Evolutionary conservation across 2,113 vertebrate species (phyloP).

Genomic region (Labeo catla): DNA sequence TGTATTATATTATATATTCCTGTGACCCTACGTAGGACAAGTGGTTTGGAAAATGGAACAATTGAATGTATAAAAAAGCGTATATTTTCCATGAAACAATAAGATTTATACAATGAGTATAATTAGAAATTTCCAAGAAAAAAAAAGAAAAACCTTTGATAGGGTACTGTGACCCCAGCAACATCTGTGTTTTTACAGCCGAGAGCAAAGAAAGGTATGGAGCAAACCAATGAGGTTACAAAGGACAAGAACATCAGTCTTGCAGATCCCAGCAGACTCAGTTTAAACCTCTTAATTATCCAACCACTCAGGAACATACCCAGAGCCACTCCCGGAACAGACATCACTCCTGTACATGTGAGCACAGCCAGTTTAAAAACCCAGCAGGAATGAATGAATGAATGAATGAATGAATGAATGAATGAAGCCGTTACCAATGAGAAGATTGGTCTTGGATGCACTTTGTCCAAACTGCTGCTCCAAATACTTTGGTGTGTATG

Average conservation of each 20-base stretch:
- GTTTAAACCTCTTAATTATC: constrained; percentile 92
- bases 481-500: constrained; percentile 88
- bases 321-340: constrained; percentile 85
- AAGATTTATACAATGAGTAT: neutral
- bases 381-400: neutral
- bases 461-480: constrained; percentile 90
- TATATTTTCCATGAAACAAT: neutral
- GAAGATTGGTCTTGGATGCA: constrained; percentile 83
- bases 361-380: neutral
- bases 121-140: no score
- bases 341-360: constrained; percentile 81
- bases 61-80: neutral
- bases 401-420: no score
- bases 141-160: constrained; percentile 77
- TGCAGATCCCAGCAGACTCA: constrained; percentile 83
- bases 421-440: constrained; percentile 78
- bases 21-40: neutral
- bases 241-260: constrained; percentile 79
- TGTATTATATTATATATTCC: neutral
- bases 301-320: constrained; percentile 90
- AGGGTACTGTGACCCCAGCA: constrained; percentile 87
- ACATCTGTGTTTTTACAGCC: constrained; percentile 85
- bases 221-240: constrained; percentile 80
- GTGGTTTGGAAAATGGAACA: neutral
- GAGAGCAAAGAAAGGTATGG: constrained; percentile 77